These are phyloP conservation scores for Aphelenchoides bicaudatus DNA, from an alignment of 2,888 invertebrate species.

Conservation along the genomic window DNA sequence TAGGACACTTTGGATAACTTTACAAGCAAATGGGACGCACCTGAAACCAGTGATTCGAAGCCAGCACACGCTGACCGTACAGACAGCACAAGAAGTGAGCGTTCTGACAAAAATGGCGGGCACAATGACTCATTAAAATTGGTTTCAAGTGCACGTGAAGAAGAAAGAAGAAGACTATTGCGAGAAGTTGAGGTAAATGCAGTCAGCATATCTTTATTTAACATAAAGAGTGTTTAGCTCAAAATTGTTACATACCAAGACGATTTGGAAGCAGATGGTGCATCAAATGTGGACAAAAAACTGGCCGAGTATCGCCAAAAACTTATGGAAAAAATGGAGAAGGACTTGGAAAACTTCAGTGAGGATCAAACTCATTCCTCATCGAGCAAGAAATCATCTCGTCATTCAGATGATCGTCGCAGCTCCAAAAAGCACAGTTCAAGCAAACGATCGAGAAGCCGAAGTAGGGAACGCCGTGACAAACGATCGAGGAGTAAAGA, in stretches of 20 bases:
- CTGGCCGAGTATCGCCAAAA: conserved; percentile 36
- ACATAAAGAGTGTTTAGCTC: conserved; percentile 36
- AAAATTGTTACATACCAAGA: conserved; percentile 53
- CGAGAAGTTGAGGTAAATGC: conserved; percentile 78
- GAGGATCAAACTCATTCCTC: no score
- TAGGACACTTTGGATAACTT: conserved; percentile 18
- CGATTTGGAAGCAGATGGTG: conserved; percentile 47
- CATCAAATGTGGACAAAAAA: conserved; percentile 38
- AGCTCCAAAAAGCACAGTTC: background rate
- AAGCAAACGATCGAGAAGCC: background rate
- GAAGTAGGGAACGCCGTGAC: background rate
- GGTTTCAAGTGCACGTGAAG: conserved; percentile 56
- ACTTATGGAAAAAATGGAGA: conserved; percentile 33
- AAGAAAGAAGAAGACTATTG: conserved; percentile 63
- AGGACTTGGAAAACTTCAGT: conserved; percentile 25
- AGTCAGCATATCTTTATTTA: conserved; percentile 25
- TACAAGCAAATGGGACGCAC: conserved; percentile 14
- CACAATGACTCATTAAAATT: conserved; percentile 18
- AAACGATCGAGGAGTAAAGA: background rate
- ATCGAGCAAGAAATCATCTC: background rate
- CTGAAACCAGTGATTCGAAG: background rate
- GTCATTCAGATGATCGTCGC: conserved; percentile 8
- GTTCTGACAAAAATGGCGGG: conserved; percentile 13
- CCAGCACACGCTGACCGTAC: no score
- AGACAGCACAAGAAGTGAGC: background rate